A percentile compares a stretch with the other conserved stretches of the same genome.
Evolutionary conservation across 2,113 vertebrate genomes (phyloP).

Genomic region (Amblyopsis rosae): DNA sequence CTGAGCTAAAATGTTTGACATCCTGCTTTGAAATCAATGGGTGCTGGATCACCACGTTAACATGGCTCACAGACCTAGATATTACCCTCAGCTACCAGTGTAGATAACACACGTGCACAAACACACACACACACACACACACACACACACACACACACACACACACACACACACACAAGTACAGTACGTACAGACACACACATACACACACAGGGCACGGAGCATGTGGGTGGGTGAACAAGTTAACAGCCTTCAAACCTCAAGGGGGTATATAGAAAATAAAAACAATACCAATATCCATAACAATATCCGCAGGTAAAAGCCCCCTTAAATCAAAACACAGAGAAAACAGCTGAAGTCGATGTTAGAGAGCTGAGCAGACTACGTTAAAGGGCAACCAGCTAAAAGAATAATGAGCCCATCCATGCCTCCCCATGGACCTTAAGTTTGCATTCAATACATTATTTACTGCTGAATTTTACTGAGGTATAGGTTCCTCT

Average conservation of each 20-base stretch:
- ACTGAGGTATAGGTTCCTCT: conserved; percentile 73
- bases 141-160: conserved; percentile 42
- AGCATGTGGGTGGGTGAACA: conserved; percentile 60
- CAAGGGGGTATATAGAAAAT: conserved; percentile 53
- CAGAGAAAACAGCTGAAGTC: conserved; percentile 59
- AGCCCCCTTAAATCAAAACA: conserved; percentile 74
- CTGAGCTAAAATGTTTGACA: conserved; percentile 83
- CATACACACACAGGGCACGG: conserved; percentile 36
- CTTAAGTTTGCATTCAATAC: conserved; percentile 78
- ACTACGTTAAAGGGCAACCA: conserved; percentile 65
- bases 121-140: conserved; percentile 29
- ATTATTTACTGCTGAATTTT: conserved; percentile 77
- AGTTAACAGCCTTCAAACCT: conserved; percentile 65
- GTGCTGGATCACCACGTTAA: conserved; percentile 60
- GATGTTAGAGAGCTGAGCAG: conserved; percentile 54
- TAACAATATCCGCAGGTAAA: conserved; percentile 77
- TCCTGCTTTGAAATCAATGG: conserved; percentile 80
- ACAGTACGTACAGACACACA: background rate
- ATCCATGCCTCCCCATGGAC: conserved; percentile 69
- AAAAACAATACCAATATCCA: conserved; percentile 71
- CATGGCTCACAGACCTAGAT: conserved; percentile 56
- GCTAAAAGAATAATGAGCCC: conserved; percentile 74
- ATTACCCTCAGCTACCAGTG: conserved; percentile 53
- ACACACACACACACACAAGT: conserved; percentile 7
- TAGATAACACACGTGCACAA: conserved; percentile 58